Conservation (phyloP, 2,113 vertebrate species). For the Odobenus rosmarus region DNA sequence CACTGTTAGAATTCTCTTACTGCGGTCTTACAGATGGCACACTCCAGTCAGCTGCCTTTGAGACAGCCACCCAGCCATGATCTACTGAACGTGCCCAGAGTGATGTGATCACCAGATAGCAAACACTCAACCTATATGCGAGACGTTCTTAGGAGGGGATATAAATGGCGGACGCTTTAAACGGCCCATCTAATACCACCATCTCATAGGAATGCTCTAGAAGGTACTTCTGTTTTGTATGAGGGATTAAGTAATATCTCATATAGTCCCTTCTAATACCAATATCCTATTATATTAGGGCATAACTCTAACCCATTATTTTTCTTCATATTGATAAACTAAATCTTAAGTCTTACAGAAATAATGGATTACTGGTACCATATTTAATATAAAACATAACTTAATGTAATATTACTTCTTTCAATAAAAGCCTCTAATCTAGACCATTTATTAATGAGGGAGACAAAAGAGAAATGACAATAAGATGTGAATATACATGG, state of each 20-base stretch:
- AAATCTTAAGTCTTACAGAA: background rate
- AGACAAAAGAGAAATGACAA: constrained; percentile 23
- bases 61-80: background rate
- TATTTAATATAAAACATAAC: background rate
- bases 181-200: background rate
- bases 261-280: background rate
- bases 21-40: background rate
- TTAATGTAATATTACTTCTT: background rate
- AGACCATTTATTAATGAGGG: background rate
- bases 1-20: background rate
- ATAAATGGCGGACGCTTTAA: background rate
- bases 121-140: background rate
- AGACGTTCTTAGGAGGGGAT: background rate
- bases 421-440: background rate
- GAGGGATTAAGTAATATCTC: background rate
- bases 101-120: background rate
- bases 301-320: background rate
- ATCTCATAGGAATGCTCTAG: background rate
- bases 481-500: background rate
- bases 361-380: background rate
- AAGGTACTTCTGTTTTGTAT: background rate
- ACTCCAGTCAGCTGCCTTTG: background rate
- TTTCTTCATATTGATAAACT: background rate
- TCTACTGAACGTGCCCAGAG: background rate
- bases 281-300: background rate